Evolutionary conservation across 2,797 vertebrate genomes (phyloP).

Genomic region (Crenuchus spilurus): DNA sequence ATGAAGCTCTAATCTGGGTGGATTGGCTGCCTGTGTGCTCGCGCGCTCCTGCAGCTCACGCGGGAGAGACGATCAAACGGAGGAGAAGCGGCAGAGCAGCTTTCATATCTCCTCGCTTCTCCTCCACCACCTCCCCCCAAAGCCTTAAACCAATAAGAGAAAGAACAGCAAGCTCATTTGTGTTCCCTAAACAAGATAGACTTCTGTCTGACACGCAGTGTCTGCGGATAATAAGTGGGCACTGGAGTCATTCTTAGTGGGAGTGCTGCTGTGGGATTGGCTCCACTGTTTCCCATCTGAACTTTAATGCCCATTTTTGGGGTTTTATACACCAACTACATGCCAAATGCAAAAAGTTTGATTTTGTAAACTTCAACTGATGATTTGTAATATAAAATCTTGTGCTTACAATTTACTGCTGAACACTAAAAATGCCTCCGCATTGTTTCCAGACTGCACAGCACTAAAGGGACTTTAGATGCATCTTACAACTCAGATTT

Average conservation of each 20-base stretch:
- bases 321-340: too few relatives aligned
- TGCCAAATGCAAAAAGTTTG: too few relatives aligned
- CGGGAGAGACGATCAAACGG: constrained; percentile 38
- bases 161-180: constrained; percentile 22
- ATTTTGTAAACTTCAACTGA: too few relatives aligned
- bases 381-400: too few relatives aligned
- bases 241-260: background rate
- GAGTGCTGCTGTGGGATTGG: background rate
- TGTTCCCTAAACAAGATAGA: constrained; percentile 16
- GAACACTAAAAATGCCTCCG: too few relatives aligned
- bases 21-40: constrained; percentile 38
- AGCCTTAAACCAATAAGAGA: constrained; percentile 35
- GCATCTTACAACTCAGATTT: too few relatives aligned
- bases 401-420: too few relatives aligned
- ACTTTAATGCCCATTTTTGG: too few relatives aligned
- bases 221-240: constrained; percentile 10
- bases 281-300: too few relatives aligned
- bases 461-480: too few relatives aligned
- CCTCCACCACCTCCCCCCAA: constrained; percentile 27
- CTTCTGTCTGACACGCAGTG: background rate
- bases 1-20: constrained; percentile 55
- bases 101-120: constrained; percentile 31
- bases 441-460: too few relatives aligned
- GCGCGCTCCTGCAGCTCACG: constrained; percentile 9
- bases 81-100: background rate